These are phyloP conservation scores for Diabrotica virgifera DNA, from an alignment of 1,140 invertebrate genomes.

Conservation along the genomic window DNA sequence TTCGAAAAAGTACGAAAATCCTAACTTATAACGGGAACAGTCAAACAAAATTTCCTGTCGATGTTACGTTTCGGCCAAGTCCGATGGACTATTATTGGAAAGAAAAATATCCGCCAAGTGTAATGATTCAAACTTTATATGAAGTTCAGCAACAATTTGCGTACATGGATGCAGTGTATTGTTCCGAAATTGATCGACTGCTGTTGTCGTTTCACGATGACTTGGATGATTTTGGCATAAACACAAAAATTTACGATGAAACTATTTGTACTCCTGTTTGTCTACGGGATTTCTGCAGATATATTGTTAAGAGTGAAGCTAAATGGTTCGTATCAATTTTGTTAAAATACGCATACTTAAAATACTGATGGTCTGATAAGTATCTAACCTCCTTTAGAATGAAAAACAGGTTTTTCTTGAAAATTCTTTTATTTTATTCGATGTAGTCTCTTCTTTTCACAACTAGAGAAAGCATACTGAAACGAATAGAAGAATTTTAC, in stretches of 20 bases:
- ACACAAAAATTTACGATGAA: slow-evolving; percentile 25
- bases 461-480: too few relatives aligned
- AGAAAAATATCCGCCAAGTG: slow-evolving; percentile 24
- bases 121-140: slow-evolving; percentile 29
- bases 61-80: background rate
- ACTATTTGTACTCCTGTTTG: slow-evolving; percentile 30
- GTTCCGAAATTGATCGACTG: slow-evolving; percentile 27
- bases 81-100: slow-evolving; percentile 30
- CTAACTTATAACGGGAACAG: background rate
- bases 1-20: background rate
- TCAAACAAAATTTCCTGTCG: background rate
- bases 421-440: too few relatives aligned
- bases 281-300: slow-evolving; percentile 37
- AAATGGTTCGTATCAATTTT: slow-evolving; percentile 23
- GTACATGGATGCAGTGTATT: slow-evolving; percentile 25
- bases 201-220: slow-evolving; percentile 31
- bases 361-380: too few relatives aligned
- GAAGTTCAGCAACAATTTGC: slow-evolving; percentile 22
- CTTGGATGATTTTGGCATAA: slow-evolving; percentile 31
- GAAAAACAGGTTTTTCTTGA: too few relatives aligned
- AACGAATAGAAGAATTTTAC: too few relatives aligned
- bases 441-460: too few relatives aligned
- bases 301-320: slow-evolving; percentile 20
- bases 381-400: too few relatives aligned
- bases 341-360: background rate